Base-by-base conservation (phyloP, 1,140 invertebrate species). In the Aphidius gifuensis region DNA sequence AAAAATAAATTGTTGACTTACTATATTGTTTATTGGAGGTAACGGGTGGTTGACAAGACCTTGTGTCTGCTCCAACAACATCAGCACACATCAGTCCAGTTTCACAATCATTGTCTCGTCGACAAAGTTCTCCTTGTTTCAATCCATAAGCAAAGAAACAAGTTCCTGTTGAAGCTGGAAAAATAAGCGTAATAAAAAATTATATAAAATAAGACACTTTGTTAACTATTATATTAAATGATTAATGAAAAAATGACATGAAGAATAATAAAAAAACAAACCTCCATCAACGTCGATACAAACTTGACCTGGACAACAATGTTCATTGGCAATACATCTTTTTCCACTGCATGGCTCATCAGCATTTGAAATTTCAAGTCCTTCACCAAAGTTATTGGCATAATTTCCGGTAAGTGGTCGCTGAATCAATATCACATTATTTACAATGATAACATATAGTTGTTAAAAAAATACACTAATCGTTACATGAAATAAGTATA, bases 11-110 rank as follows among this genome's bases (percentile, higher is more conserved):
- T 16, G 16, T 16, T 16, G 16, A 16, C 82, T 83, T 70, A 87
- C 86, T 86, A 79, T 93, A 92, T 67, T 91, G 89, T 74, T 92
- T 93, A 66, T 87, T 89, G 23, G 86, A 86, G 54, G 87, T 83
- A 3, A 87, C 80, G 1, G 90, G 90, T 7, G 89, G 87, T 70
- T 92, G 88, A 79, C 92, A 95, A 8, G 90, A 88, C 70, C 90
- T 85, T 61, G 86, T 84, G 48, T 87, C 86, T 32, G 85, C 86
- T 71, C 78, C 75, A 39, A 79, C 80, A 5, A 82, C 79, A 48
- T 86, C 83, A 43, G 84, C 82, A 71, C 90, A 92, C 16, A 89
- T 80, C 42, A 91, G 81, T 46, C 90, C 90, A 23, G 87, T 84
- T 69, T 89, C 88, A 65, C 91, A 92, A 69, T 92, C 90, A 47